A percentile compares a stretch with the other conserved stretches of the same genome.
Evolutionary conservation across 1,140 invertebrate species (phyloP).

Genomic region (Heliconius hermathena): DNA sequence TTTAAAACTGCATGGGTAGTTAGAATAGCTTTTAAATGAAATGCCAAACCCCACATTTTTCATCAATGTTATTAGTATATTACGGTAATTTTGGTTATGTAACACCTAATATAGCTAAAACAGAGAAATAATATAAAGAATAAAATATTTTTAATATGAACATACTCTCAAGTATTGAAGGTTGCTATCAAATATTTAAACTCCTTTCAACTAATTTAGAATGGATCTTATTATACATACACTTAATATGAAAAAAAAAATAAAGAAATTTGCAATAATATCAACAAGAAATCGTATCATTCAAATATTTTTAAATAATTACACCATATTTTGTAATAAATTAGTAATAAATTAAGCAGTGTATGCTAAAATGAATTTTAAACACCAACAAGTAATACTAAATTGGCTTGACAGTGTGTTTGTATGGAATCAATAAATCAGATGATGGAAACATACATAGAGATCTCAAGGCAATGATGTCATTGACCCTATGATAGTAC

Average conservation of each 20-base stretch:
- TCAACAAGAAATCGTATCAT: background rate
- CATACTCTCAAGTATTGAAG: no score
- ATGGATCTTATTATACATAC: background rate
- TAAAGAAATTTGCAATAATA: background rate
- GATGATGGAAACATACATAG: constrained; percentile 43
- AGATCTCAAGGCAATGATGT: constrained; percentile 43
- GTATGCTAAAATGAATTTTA: constrained; percentile 13
- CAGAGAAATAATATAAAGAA: no score
- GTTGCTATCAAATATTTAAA: no score
- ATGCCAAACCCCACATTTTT: no score
- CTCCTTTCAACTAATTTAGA: background rate
- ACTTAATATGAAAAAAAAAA: background rate
- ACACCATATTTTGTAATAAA: constrained; percentile 18
- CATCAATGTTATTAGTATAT: no score
- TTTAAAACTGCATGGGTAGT: no score
- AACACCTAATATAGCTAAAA: no score
- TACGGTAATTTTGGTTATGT: no score
- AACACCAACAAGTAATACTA: constrained; percentile 1
- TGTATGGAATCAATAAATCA: constrained; percentile 37
- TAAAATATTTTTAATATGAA: no score
- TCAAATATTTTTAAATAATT: constrained; percentile 17
- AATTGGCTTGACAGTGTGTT: constrained; percentile 17
- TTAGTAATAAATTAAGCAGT: background rate
- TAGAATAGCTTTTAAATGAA: no score
- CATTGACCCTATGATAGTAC: constrained; percentile 46